Base-by-base conservation (phyloP, 2,113 vertebrate species). In the Rhinopomastus cyanomelas region DNA sequence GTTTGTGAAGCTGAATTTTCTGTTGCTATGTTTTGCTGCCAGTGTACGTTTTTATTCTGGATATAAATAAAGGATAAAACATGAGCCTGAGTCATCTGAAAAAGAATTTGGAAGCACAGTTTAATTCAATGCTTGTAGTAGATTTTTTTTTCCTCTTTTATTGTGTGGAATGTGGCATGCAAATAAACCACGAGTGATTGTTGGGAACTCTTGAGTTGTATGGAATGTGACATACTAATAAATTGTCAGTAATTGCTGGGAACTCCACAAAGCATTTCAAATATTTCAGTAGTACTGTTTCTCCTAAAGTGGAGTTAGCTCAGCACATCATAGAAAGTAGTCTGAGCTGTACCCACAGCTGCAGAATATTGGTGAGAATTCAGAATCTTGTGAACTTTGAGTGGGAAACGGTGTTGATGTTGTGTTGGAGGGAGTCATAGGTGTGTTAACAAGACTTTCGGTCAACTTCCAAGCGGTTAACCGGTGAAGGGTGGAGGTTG, bases 1-100 rank as follows among this genome's bases (percentile, higher is more conserved):
- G 59, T 93, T 80, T 83, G 69, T 86, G 61, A 81, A 73, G 55
- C 76, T 89, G 55, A 66, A n/a, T 15, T 74, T 89, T 84, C 79
- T 93, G 94, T 96, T 93, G 90, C 88, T 88, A 72, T 83, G 90
- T 92, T 95, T 95, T 90, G 39, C 52, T 89, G 88, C 75, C 79
- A 82, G 1, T 83, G 71, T 76, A 62, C 81, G 73, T 46, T 93
- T 95, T 75, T 88, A 23, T 90, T 86, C 79, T 83, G 65, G 36
- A 16, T 87, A 81, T 67, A 95, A 93, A 36, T 68, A 36, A 75
- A 67, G 78, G 48, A 46, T 61, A 84, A 88, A 86, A 81, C 30
- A 74, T 3, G 25, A 46, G 51, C 61, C 85, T 94, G 90, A 96
- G 72, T 85, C 74, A 94, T 85, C 71, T 62, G 74, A 79, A 94